Percentiles rank a stretch among this genome's conserved stretches.
These are phyloP conservation scores for Falco peregrinus DNA, from an alignment of 2,797 vertebrate genomes.

Conservation along the genomic window DNA sequence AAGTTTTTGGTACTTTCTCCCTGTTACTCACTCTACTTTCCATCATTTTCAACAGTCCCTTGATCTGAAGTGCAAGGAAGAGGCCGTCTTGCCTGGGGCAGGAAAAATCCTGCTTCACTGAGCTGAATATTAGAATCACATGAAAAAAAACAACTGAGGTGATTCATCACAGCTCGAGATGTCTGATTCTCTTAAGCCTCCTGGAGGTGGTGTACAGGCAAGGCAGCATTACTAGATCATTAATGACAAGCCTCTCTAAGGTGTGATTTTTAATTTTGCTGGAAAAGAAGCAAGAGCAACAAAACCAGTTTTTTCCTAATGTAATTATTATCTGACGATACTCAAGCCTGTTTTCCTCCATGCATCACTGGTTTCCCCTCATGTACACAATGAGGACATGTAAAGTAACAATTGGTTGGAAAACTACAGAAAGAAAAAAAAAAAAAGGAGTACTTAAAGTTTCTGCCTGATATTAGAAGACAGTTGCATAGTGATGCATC, in stretches of 20 bases:
- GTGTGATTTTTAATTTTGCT: neutral
- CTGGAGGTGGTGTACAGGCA: neutral
- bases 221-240: neutral
- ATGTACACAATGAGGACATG: neutral
- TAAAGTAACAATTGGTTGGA: neutral
- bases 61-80: slow-evolving; percentile 9
- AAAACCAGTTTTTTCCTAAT: neutral
- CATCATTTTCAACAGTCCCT: neutral
- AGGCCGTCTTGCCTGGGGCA: slow-evolving; percentile 23
- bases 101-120: slow-evolving; percentile 45
- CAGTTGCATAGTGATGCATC: neutral
- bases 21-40: neutral
- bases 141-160: neutral
- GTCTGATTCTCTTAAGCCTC: slow-evolving; percentile 1
- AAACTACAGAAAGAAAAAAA: neutral
- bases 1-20: slow-evolving; percentile 26
- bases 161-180: slow-evolving; percentile 38
- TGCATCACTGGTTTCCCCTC: neutral
- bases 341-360: neutral
- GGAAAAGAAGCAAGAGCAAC: neutral
- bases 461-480: neutral
- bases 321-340: neutral
- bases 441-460: neutral
- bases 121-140: neutral
- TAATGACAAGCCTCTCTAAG: neutral